Evolutionary conservation across 2,113 vertebrate species (phyloP).

Genomic region (Poicephalus gulielmi): DNA sequence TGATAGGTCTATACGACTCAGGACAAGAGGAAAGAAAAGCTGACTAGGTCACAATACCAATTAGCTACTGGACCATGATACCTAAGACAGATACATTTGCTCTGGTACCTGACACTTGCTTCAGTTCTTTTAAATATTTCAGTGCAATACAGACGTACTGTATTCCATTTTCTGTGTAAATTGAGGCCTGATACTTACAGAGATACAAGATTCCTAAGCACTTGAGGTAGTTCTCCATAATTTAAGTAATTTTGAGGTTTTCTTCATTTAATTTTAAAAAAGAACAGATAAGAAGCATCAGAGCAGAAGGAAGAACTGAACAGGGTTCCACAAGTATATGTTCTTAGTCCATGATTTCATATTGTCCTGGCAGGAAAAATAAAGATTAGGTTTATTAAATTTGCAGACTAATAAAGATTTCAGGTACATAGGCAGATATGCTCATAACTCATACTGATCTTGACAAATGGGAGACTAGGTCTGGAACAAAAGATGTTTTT

Average conservation of each 20-base stretch:
- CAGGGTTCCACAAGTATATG: background rate
- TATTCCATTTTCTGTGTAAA: background rate
- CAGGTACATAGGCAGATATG: background rate
- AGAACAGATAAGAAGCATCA: background rate
- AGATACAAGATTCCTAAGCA: background rate
- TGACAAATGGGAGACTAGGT: background rate
- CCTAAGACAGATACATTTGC: background rate
- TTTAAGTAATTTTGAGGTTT: background rate
- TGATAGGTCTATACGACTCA: background rate
- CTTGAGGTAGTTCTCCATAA: background rate
- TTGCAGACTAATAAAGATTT: background rate
- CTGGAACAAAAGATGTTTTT: background rate
- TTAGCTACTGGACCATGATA: background rate
- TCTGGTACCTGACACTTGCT: background rate
- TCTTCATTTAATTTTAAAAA: background rate
- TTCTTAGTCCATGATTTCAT: background rate
- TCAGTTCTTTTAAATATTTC: background rate
- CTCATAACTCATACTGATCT: background rate
- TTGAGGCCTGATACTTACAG: background rate
- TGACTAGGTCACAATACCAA: background rate
- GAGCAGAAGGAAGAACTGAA: background rate
- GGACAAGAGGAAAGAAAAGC: background rate
- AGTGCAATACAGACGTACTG: background rate
- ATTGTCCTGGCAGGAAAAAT: background rate
- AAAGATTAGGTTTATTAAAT: background rate